Conservation (phyloP, 1,140 invertebrate species). For the Saccostrea echinata region DNA sequence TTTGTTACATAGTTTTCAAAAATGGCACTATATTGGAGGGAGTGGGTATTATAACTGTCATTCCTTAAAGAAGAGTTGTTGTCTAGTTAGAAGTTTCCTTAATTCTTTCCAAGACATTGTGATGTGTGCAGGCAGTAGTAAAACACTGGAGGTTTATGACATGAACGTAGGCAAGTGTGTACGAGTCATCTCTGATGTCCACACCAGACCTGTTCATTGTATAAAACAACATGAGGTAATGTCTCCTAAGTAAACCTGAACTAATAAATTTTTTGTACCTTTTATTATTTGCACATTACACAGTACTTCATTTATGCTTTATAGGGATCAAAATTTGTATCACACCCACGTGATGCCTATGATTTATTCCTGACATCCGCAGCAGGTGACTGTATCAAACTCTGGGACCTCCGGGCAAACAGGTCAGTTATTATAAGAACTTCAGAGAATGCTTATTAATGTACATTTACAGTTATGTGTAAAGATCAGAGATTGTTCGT, state of each 20-base stretch:
- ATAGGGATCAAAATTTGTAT: constrained; percentile 77
- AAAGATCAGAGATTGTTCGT: no score
- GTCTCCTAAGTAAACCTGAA: background rate
- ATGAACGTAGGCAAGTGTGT: constrained; percentile 77
- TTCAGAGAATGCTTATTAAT: no score
- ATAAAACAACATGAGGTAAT: constrained; percentile 78
- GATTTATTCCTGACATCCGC: constrained; percentile 79
- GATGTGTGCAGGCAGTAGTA: constrained; percentile 78
- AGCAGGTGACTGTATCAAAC: constrained; percentile 78
- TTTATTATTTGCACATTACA: background rate
- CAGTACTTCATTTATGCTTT: background rate
- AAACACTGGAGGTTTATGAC: constrained; percentile 77
- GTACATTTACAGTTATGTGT: no score
- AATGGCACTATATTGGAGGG: no score
- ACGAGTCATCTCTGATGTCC: constrained; percentile 71
- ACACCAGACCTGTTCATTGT: constrained; percentile 74
- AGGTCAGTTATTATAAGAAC: constrained; percentile 62
- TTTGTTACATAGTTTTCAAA: no score
- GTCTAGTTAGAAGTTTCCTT: background rate
- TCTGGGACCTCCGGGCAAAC: constrained; percentile 80
- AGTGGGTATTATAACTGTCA: no score
- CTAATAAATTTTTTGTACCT: background rate
- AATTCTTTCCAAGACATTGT: constrained; percentile 71
- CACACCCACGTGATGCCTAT: constrained; percentile 75
- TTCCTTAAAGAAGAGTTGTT: background rate